phyloP scores from a whole-genome alignment of 2,888 invertebrate genomes.

The Acrocyrtus sp. region DNA sequence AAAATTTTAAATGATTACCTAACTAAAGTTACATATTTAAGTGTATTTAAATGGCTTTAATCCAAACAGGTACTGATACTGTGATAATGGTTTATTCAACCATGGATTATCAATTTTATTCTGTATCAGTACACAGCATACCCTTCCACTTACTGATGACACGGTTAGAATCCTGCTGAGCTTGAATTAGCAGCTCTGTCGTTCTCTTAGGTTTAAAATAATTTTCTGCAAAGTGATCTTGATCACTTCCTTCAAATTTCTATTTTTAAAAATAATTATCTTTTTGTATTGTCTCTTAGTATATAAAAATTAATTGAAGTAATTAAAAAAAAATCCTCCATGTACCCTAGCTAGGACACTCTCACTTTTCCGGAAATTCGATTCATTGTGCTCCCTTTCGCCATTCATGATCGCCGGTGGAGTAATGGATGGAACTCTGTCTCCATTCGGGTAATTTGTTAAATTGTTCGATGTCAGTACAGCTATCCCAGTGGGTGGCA shows the following conservation, averaged over 20 bases:
- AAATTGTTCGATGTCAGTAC: constrained; percentile 28
- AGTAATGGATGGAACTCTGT: constrained; percentile 60
- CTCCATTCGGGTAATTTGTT: constrained; percentile 46
- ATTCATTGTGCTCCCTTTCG: constrained; percentile 51
- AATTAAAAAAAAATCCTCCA: no score
- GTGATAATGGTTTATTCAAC: no score
- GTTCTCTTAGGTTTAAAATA: constrained; percentile 79
- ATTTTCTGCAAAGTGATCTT: constrained; percentile 75
- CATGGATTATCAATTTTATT: no score
- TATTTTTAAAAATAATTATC: no score
- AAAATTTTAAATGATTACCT: no score
- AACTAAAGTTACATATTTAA: no score
- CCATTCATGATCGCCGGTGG: constrained; percentile 60
- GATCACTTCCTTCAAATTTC: constrained; percentile 71
- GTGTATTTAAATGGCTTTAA: no score
- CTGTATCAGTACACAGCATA: constrained; percentile 64
- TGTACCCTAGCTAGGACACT: constrained; percentile 59
- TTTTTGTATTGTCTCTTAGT: no score
- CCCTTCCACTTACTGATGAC: constrained; percentile 71
- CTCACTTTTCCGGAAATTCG: constrained; percentile 54
- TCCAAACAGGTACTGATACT: no score
- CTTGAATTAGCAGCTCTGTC: constrained; percentile 72
- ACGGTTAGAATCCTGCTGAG: constrained; percentile 69
- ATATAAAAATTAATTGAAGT: no score
- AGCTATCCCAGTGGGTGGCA: constrained; percentile 72